Conservation (phyloP, 2,797 vertebrate genomes). For the Smutsia gigantea region DNA sequence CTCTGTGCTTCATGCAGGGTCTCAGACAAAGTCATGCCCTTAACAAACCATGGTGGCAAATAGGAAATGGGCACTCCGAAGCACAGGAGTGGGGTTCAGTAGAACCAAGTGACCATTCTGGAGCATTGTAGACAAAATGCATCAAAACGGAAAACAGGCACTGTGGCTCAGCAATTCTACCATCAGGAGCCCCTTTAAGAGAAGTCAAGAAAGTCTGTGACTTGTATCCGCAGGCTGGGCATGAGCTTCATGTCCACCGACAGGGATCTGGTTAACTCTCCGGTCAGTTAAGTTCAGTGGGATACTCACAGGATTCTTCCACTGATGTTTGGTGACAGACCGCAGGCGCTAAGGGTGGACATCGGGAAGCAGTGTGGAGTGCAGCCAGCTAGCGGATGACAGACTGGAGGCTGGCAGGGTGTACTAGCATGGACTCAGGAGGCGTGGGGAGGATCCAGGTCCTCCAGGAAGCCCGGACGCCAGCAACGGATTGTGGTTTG, state of each 20-base stretch:
- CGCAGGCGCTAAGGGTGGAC: neutral
- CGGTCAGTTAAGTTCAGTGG: too few species aligned
- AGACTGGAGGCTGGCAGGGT: too few species aligned
- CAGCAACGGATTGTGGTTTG: too few species aligned
- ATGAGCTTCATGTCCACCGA: neutral
- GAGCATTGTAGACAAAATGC: neutral
- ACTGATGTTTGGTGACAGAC: neutral
- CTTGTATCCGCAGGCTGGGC: neutral
- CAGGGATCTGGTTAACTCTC: too few species aligned
- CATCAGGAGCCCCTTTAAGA: too few species aligned
- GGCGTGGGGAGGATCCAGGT: too few species aligned
- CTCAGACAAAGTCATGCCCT: neutral
- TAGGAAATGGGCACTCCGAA: rapidly evolving
- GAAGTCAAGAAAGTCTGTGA: neutral
- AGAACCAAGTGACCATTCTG: rapidly evolving
- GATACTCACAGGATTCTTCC: neutral
- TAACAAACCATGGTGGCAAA: neutral
- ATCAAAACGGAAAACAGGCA: too few species aligned
- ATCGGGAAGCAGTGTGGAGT: neutral
- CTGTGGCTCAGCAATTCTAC: rapidly evolving
- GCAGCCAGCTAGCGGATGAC: too few species aligned
- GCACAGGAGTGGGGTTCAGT: too few species aligned
- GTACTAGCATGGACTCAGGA: too few species aligned
- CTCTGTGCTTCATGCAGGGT: neutral
- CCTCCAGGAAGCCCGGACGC: too few species aligned